These are phyloP conservation scores for Endomychus coccineus DNA, from an alignment of 2,888 invertebrate genomes.

Conservation along the genomic window DNA sequence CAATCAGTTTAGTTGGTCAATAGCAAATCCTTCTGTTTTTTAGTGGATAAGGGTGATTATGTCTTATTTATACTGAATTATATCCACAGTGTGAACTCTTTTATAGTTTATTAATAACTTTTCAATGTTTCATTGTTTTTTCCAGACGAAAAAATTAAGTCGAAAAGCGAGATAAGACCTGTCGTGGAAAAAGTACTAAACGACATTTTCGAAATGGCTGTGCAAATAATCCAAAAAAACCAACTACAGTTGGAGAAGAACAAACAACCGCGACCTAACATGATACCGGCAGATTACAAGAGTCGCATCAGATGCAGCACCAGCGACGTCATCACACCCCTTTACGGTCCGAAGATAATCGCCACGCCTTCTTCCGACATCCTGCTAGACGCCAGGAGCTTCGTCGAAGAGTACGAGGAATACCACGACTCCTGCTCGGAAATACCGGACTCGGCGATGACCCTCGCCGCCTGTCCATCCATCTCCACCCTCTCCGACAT, in stretches of 20 bases:
- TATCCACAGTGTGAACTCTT: no score
- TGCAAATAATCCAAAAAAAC: slow-evolving; percentile 32
- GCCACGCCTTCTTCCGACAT: slow-evolving; percentile 33
- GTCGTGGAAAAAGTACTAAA: slow-evolving; percentile 32
- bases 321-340: slow-evolving; percentile 30
- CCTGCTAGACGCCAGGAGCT: slow-evolving; percentile 37
- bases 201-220: slow-evolving; percentile 36
- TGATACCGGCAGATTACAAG: slow-evolving; percentile 8
- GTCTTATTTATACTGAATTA: no score
- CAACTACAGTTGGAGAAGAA: slow-evolving; percentile 17
- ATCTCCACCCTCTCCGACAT: not conserved
- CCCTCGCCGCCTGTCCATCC: not conserved
- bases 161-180: slow-evolving; percentile 25
- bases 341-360: slow-evolving; percentile 34
- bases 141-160: slow-evolving; percentile 11
- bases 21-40: no score
- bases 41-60: no score
- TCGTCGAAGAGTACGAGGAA: slow-evolving; percentile 43
- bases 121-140: not conserved
- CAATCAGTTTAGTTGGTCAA: no score
- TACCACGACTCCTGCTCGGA: slow-evolving; percentile 42
- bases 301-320: slow-evolving; percentile 31
- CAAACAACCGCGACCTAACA: not conserved
- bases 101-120: no score
- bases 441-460: slow-evolving; percentile 33